Base-by-base conservation (phyloP, 2,888 invertebrate genomes). In the Drymonia ruficornis region DNA sequence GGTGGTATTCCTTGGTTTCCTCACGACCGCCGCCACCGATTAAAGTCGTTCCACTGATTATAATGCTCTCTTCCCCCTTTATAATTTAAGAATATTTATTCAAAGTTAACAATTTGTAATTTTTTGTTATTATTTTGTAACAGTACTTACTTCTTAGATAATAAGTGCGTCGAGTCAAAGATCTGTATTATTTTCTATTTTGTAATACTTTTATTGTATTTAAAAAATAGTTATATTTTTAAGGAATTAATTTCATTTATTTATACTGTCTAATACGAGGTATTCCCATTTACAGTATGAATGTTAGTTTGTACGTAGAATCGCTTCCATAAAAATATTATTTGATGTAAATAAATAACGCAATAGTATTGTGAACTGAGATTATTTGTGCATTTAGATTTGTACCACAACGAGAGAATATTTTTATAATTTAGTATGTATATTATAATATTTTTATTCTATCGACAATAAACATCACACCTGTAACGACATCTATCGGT, bases 141-240 rank as follows among this genome's bases (percentile, higher is more conserved):
- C 83, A 81, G 84, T 88, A 89, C 86, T 88, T 89, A 87, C 84
- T 84, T 84, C 67, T 70, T 89, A 90, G 86, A 60, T 68, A 4
- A 68, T 91, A 91, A 89, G 91, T 81, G 84, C 84, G 86, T 87
- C 85, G 87, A 92, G 91, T 91, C 91, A 92, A 90, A 91, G 91
- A 92, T 92, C 91, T 92, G 91, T 92, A 92, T 92, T 92, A 92
- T 91, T 90, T 90, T 87, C 81, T 91, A 91, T 90, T 89, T 91
- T 91, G 85, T 92, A 91, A 86, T 89, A 87, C 86, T 84, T 91
- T 89, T 89, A 89, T 81, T 87, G 81, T 88, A 89, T 91, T 89
- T 86, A 86, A 70, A 38, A 83, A 80, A 76, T 85, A 84, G 77
- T 68, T 79, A 75, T 78, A 78, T 61, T 67, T 63, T 64, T 88